Evolutionary conservation across 2,888 invertebrate genomes (phyloP), one percentile per base, ranked within the genome.

Genomic region (Omphaloscelis lunosa): DNA sequence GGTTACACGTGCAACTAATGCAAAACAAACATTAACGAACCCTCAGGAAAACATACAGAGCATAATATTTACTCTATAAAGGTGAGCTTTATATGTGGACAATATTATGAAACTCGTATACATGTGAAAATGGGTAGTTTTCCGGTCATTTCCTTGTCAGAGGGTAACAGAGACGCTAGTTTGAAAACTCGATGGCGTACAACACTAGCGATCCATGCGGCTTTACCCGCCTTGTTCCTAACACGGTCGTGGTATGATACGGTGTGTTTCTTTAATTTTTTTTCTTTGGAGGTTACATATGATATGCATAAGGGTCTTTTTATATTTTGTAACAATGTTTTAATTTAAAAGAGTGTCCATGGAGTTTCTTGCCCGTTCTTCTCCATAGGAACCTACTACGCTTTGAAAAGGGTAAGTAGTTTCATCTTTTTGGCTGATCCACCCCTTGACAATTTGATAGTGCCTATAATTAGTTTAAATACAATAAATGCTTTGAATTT

Each of bases 31-130:
- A 72, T 29, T 41, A 17, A 62, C 23, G 20, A 7, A 75, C 11
- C 20, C 34, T 27, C 17, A 48, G 72, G 53, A 63, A 79, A 58
- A 45, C 23, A 59, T 20, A 77, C 17, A 27, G n/a, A 23, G 63
- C 51, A 51, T 45, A 80, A 65, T 66, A 56, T 80, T 79, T 79
- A 29, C 84, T 68, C 73, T 53, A 51, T 72, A 83, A 68, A 78
- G 66, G 58, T 67, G 41, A 45, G 41, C 15, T 72, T 56, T 12
- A 34, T 48, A 61, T 58, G 17, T 68, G 20, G 23, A 58, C n/a
- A 51, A 45, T 69, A 17, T 79, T 45, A 63, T 59, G 53, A 45
- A 23, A 68, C 58, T 65, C 66, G 53, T 83, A 48, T 68, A 45
- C 63, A 39, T 29, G 53, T 20, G 72, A 27, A 83, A 63, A 59